Percentiles rank a stretch among this genome's conserved stretches.
Evolutionary conservation across 2,888 invertebrate genomes (phyloP).

Genomic region (Rapana venosa): DNA sequence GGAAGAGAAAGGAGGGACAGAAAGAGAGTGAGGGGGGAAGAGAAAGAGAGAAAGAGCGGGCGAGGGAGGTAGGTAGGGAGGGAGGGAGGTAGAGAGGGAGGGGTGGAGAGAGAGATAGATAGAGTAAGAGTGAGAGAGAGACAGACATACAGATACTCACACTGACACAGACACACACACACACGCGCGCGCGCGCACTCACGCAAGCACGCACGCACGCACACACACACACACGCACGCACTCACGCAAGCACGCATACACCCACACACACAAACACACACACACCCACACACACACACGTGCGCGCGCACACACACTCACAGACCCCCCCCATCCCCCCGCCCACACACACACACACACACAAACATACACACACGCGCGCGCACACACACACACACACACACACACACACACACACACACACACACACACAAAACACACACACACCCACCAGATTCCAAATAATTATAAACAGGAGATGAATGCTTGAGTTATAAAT

Average conservation of each 20-base stretch:
- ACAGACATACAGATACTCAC: background rate
- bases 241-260: background rate
- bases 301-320: background rate
- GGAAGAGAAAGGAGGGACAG: too few relatives aligned
- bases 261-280: background rate
- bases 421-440: too few relatives aligned
- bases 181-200: background rate
- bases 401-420: background rate
- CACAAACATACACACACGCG: background rate
- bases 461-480: background rate
- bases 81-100: background rate
- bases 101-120: too few relatives aligned
- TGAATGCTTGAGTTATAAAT: too few relatives aligned
- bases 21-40: too few relatives aligned
- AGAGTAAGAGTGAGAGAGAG: too few relatives aligned
- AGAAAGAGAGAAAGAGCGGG: too few relatives aligned
- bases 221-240: conserved; percentile 4
- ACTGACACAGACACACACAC: background rate
- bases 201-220: background rate
- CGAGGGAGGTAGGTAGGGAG: background rate
- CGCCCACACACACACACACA: background rate
- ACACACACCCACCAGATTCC: background rate
- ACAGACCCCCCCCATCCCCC: background rate
- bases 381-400: background rate
- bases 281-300: background rate